Percentiles rank a stretch among this genome's conserved stretches.
These are phyloP conservation scores for Alectura lathami DNA, from an alignment of 2,113 vertebrate genomes.

Conservation along the genomic window DNA sequence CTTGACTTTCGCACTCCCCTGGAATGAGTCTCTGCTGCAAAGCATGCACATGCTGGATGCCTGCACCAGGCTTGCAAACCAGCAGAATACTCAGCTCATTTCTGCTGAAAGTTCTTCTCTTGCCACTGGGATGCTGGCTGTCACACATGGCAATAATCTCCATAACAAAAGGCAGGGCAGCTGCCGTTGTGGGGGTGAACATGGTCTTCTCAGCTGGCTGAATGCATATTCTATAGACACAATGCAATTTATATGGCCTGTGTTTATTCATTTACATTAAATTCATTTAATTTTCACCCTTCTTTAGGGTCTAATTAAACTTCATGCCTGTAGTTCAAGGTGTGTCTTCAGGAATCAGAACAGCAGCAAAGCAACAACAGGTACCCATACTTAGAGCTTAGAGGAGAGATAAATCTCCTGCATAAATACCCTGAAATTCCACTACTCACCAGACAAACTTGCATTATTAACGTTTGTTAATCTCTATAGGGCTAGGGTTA, in stretches of 20 bases:
- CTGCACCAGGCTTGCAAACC: not conserved
- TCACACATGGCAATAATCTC: not conserved
- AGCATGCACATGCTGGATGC: not conserved
- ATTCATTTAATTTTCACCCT: not conserved
- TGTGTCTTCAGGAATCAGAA: not conserved
- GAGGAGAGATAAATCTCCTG: not conserved
- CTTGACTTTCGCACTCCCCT: not conserved
- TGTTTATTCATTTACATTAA: not conserved
- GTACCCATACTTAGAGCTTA: not conserved
- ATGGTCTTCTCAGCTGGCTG: not conserved
- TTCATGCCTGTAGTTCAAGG: not conserved
- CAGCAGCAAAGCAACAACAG: not conserved
- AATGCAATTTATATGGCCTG: not conserved
- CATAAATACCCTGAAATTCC: not conserved
- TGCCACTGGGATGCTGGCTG: fast-evolving
- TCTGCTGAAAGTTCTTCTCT: not conserved
- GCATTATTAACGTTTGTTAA: not conserved
- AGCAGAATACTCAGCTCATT: not conserved
- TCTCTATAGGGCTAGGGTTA: not conserved
- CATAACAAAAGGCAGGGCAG: not conserved
- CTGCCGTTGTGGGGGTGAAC: not conserved
- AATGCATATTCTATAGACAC: not conserved
- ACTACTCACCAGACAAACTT: not conserved
- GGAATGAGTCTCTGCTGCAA: not conserved
- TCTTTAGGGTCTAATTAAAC: not conserved